Conservation (phyloP, 2,888 invertebrate genomes). For the Andrena flavipes region DNA sequence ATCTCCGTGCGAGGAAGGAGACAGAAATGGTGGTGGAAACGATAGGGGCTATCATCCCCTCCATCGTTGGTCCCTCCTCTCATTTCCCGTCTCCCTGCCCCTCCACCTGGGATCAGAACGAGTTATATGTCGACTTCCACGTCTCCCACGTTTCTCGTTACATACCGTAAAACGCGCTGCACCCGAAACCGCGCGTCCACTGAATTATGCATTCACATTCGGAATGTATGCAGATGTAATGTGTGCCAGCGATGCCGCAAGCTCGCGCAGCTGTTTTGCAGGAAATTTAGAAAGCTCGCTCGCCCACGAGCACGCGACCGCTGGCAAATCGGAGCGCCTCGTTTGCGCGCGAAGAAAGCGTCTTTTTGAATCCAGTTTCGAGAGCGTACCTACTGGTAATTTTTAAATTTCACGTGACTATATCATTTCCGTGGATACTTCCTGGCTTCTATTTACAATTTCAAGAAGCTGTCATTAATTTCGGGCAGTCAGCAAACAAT, state of each 20-base stretch:
- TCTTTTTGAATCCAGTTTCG: neutral
- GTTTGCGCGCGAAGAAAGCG: slow-evolving; percentile 8
- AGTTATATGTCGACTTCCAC: neutral
- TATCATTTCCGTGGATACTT: neutral
- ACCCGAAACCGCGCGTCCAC: slow-evolving; percentile 40
- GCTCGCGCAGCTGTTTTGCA: slow-evolving; percentile 25
- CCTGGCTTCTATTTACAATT: too few species aligned
- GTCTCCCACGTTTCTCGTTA: slow-evolving; percentile 21
- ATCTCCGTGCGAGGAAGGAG: slow-evolving; percentile 47
- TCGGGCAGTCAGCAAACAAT: too few species aligned
- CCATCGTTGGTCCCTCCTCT: neutral
- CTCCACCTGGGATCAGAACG: slow-evolving; percentile 17
- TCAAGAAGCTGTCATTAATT: too few species aligned
- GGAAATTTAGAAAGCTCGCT: slow-evolving; percentile 33
- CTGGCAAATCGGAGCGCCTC: neutral
- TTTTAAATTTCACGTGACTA: neutral
- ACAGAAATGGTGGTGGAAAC: slow-evolving; percentile 7
- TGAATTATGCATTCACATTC: slow-evolving; percentile 61
- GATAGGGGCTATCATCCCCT: slow-evolving; percentile 47
- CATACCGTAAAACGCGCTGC: slow-evolving; percentile 3
- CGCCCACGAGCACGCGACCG: too few species aligned
- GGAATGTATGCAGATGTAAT: slow-evolving; percentile 21
- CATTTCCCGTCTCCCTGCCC: slow-evolving; percentile 9
- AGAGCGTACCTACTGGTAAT: neutral
- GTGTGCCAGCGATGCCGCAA: slow-evolving; percentile 6